Evolutionary conservation across 2,113 vertebrate species (phyloP), one percentile per base, ranked within the genome.

Genomic region (Percopsis transmontana): DNA sequence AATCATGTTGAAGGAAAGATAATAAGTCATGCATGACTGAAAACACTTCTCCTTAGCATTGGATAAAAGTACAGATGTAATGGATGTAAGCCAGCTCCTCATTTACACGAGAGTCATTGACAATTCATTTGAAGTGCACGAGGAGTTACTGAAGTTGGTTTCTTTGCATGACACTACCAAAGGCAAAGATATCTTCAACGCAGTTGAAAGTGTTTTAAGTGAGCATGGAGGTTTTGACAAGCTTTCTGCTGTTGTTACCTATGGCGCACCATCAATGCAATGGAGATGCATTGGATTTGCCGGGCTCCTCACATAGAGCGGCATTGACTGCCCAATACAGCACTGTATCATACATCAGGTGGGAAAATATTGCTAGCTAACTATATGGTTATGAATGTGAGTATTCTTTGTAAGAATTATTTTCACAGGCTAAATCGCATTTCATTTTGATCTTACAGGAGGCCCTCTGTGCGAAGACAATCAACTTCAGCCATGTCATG

Each of bases 401-500:
- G 2, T 52, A 20, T 5, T 52, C 50, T 52, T 20, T 1, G 50
- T 52, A 18, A 52, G 50, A 52, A 47, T 15, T 15, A 15, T 18
- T 52, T 4, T 9, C 13, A 24, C 33, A 40, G 7, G 11, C 18
- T 12, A 60, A 60, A 23, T 16, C 23, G 6, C 41, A 11, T 16
- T 33, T 48, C 10, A 66, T 54, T 42, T 39, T 41, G 57, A 57
- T 45, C 12, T 12, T 47, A 48, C 62, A 66, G 48, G 44, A 41
- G 48, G 56, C 70, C 38, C 45, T 60, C 18, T 73, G 70, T 47
- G 40, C n/a, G 6, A 73, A 54, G 38, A 20, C 15, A 6, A 10
- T 73, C 16, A 48, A 68, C 50, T 68, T 74, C 21, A 62, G 56
- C 18, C 21, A 73, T 42, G 57, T 61, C 23, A 62, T 74, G 56